These are phyloP conservation scores for Octodon degus DNA, from an alignment of 2,113 vertebrate species.

Conservation along the genomic window DNA sequence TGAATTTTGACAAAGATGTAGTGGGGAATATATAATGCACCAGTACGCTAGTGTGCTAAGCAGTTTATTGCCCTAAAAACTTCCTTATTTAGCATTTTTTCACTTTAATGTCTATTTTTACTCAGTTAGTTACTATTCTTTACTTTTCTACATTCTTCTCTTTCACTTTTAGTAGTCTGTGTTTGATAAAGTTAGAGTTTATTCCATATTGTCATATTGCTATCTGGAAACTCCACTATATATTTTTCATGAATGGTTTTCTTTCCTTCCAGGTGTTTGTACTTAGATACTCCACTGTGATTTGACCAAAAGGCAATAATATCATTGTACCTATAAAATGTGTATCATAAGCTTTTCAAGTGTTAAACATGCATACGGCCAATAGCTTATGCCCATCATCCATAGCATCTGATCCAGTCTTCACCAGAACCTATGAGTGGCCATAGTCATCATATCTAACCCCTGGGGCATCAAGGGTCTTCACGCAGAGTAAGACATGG, in stretches of 20 bases:
- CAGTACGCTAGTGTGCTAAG: neutral
- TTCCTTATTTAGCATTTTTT: neutral
- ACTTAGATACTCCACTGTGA: neutral
- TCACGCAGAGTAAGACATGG: neutral
- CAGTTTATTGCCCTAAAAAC: neutral
- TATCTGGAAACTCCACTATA: neutral
- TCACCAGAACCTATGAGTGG: neutral
- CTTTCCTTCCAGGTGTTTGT: neutral
- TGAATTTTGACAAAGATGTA: neutral
- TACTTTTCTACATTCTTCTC: neutral
- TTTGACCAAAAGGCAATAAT: neutral
- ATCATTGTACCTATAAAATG: neutral
- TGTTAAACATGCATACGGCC: neutral
- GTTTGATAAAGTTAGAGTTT: neutral
- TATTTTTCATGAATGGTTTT: neutral
- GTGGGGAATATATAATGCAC: neutral
- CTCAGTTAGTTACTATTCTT: neutral
- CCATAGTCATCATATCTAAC: neutral
- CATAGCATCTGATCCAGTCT: neutral
- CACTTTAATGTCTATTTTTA: neutral
- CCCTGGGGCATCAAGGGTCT: neutral
- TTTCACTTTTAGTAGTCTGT: neutral
- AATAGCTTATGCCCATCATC: neutral
- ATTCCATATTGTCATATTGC: neutral
- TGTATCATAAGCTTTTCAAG: neutral